Percentiles rank a stretch among this genome's conserved stretches.
phyloP scores from a whole-genome alignment of 2,113 vertebrate species.

The Pristiophorus japonicus region DNA sequence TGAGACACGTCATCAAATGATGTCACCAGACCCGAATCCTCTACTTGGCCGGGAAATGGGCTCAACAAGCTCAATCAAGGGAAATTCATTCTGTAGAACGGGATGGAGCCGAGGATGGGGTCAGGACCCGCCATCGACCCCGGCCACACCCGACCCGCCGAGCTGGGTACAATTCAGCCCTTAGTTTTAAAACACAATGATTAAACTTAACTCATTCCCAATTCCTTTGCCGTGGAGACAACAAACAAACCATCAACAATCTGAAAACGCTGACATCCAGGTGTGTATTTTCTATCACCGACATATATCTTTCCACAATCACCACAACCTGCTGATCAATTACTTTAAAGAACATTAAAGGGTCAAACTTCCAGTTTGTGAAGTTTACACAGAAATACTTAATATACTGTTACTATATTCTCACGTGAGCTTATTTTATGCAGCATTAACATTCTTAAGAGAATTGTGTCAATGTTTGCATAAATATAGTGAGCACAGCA shows the following conservation, averaged over 20 bases:
- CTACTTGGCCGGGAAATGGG: too few relatives aligned
- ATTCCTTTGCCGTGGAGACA: background rate
- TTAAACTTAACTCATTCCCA: too few relatives aligned
- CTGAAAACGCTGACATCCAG: background rate
- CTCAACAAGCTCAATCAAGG: too few relatives aligned
- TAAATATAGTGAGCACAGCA: background rate
- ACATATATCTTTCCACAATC: background rate
- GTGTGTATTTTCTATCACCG: background rate
- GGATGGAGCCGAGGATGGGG: too few relatives aligned
- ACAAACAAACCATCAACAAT: background rate
- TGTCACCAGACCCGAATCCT: too few relatives aligned
- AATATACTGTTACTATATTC: background rate
- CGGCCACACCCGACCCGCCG: too few relatives aligned
- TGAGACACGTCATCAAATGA: too few relatives aligned
- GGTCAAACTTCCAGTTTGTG: background rate
- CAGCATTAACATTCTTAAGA: background rate
- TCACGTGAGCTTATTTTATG: background rate
- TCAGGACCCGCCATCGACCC: too few relatives aligned
- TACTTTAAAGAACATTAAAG: background rate
- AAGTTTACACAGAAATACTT: background rate
- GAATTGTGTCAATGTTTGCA: background rate
- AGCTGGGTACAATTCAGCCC: too few relatives aligned
- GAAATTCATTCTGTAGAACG: too few relatives aligned
- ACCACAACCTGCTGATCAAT: background rate
- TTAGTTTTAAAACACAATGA: too few relatives aligned